Conservation (phyloP, 2,888 invertebrate genomes). For the Pheosia gnoma region DNA sequence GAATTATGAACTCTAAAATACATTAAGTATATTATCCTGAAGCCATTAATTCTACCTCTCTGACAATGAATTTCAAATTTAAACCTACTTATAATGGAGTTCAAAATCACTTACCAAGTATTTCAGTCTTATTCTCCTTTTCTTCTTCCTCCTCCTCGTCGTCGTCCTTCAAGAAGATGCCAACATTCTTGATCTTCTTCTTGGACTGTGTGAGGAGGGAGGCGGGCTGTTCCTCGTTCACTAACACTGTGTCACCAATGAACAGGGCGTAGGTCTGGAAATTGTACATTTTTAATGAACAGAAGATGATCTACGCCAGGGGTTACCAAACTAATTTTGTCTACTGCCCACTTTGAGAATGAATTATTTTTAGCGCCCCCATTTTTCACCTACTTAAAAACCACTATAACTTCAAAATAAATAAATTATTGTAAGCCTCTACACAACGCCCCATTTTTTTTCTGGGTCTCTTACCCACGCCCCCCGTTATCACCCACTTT, state of each 20-base stretch:
- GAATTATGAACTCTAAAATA: conserved; percentile 3
- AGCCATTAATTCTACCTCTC: background rate
- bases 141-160: conserved; percentile 94
- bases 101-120: conserved; percentile 83
- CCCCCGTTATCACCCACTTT: no score
- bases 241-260: conserved; percentile 98
- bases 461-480: no score
- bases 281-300: background rate
- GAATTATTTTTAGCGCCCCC: no score
- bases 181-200: conserved; percentile 97
- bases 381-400: no score
- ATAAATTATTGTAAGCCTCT: no score
- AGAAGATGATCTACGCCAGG: no score
- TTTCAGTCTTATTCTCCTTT: conserved; percentile 89
- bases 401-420: no score
- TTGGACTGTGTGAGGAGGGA: conserved; percentile 95
- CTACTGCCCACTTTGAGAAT: no score
- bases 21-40: conserved; percentile 6
- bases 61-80: background rate
- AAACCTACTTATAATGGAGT: conserved; percentile 1
- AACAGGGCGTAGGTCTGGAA: conserved; percentile 92
- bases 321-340: no score
- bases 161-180: conserved; percentile 96
- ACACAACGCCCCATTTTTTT: no score
- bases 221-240: conserved; percentile 95